Conservation (phyloP, 2,797 vertebrate species). For the Tamandua tetradactyla region DNA sequence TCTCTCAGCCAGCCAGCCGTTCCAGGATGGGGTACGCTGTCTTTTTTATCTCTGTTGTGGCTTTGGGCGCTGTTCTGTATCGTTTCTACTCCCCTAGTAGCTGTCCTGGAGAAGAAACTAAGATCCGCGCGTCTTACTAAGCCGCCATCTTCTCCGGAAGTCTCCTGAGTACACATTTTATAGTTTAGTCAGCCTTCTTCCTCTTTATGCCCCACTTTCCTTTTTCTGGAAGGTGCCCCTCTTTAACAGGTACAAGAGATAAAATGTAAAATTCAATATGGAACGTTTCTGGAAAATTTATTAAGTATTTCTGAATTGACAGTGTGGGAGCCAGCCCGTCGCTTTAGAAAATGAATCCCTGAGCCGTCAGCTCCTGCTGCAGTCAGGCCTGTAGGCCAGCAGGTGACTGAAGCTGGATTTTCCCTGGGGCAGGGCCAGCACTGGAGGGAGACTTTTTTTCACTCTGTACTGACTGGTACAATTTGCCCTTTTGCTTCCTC, state of each 20-base stretch:
- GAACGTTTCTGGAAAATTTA: background rate
- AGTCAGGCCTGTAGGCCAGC: background rate
- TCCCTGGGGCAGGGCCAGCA: background rate
- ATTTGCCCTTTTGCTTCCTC: background rate
- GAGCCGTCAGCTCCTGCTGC: fast-evolving
- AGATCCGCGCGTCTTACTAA: no score
- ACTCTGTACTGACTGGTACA: background rate
- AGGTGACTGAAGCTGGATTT: background rate
- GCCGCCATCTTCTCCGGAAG: no score
- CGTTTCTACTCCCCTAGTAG: no score
- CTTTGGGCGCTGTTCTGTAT: no score
- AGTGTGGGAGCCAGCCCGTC: background rate
- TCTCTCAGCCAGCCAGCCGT: no score
- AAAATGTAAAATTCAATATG: background rate
- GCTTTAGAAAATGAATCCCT: fast-evolving
- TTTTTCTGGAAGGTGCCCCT: conserved; percentile 23
- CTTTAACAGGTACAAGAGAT: background rate
- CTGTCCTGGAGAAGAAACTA: no score
- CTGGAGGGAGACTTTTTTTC: background rate
- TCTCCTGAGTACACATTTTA: background rate
- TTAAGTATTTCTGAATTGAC: background rate
- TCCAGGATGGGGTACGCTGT: no score
- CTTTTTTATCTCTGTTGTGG: no score
- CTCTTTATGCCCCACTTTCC: conserved; percentile 31
- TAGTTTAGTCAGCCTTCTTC: background rate